Percentiles rank a stretch among this genome's conserved stretches.
Evolutionary conservation across 30 jellyfish, hydroid and myxozoan species (phyloP).

Genomic region (Chironex yamaguchii): DNA sequence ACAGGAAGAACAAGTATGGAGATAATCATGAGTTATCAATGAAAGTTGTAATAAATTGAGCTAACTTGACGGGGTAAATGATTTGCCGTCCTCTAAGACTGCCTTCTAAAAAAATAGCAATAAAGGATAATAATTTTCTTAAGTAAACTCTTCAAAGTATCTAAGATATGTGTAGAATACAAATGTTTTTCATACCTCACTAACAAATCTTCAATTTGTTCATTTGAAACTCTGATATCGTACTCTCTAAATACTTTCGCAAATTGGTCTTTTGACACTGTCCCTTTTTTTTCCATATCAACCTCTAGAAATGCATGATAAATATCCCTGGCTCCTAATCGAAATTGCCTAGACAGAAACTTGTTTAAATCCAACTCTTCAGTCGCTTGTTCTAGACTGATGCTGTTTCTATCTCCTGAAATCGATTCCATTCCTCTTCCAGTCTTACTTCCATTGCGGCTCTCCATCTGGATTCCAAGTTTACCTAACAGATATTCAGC

Average conservation of each 20-base stretch:
- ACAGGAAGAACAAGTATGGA: too few relatives aligned
- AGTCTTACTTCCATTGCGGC: conserved; percentile 11
- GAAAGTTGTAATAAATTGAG: too few relatives aligned
- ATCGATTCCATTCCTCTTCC: neutral
- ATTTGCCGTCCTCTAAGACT: too few relatives aligned
- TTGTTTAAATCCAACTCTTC: conserved; percentile 43
- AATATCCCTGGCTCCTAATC: conserved; percentile 81
- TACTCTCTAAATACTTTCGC: conserved; percentile 74
- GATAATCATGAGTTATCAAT: too few relatives aligned
- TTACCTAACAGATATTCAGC: conserved; percentile 61
- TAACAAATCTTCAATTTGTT: conserved; percentile 37
- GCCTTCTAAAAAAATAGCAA: too few relatives aligned
- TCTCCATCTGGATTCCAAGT: conserved; percentile 44
- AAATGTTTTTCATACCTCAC: conserved; percentile 45
- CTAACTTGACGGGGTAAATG: too few relatives aligned
- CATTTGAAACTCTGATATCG: conserved; percentile 60
- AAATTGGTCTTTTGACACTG: conserved; percentile 57
- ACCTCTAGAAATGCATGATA: conserved; percentile 76
- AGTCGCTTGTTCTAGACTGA: conserved; percentile 13
- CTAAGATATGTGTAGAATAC: too few relatives aligned
- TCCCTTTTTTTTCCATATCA: conserved; percentile 67
- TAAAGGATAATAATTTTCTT: too few relatives aligned
- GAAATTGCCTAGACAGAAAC: conserved; percentile 64
- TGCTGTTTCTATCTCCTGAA: conserved; percentile 11
- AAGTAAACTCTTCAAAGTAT: too few relatives aligned